A percentile compares a stretch with the other conserved stretches of the same genome.
Evolutionary conservation across 2,888 invertebrate genomes (phyloP).

Genomic region (Salticus scenicus): DNA sequence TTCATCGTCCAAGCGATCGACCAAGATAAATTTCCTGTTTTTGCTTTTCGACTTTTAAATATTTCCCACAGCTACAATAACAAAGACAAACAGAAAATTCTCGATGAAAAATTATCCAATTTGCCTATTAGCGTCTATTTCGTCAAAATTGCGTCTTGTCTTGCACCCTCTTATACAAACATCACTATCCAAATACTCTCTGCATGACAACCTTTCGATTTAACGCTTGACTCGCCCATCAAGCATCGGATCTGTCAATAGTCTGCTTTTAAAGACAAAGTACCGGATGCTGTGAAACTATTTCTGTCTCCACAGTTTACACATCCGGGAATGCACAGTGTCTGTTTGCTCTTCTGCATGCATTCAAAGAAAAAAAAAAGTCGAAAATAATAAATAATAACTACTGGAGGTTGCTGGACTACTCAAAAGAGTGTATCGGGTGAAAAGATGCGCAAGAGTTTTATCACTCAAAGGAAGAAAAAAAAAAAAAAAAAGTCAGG

Average conservation of each 20-base stretch:
- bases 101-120: neutral
- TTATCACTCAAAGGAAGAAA: too few relatives aligned
- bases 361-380: neutral
- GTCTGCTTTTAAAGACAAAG: slow-evolving; percentile 40
- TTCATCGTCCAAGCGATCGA: too few relatives aligned
- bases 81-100: too few relatives aligned
- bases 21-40: too few relatives aligned
- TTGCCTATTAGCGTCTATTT: neutral
- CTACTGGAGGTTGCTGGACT: neutral
- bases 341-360: neutral
- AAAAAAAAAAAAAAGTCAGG: too few relatives aligned
- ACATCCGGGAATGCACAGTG: slow-evolving; percentile 46
- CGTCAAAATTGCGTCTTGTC: neutral
- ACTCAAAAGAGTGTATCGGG: neutral
- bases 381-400: neutral
- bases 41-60: too few relatives aligned
- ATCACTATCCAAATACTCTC: neutral
- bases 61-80: too few relatives aligned
- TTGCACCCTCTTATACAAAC: neutral
- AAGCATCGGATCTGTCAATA: slow-evolving; percentile 15
- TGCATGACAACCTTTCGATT: slow-evolving; percentile 6
- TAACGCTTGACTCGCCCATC: slow-evolving; percentile 7
- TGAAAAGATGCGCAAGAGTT: neutral
- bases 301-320: slow-evolving; percentile 61
- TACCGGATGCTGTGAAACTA: slow-evolving; percentile 55